Percentiles rank a stretch among this genome's conserved stretches.
These are phyloP conservation scores for Eupeodes luniger DNA, from an alignment of 2,888 invertebrate species.

Conservation along the genomic window DNA sequence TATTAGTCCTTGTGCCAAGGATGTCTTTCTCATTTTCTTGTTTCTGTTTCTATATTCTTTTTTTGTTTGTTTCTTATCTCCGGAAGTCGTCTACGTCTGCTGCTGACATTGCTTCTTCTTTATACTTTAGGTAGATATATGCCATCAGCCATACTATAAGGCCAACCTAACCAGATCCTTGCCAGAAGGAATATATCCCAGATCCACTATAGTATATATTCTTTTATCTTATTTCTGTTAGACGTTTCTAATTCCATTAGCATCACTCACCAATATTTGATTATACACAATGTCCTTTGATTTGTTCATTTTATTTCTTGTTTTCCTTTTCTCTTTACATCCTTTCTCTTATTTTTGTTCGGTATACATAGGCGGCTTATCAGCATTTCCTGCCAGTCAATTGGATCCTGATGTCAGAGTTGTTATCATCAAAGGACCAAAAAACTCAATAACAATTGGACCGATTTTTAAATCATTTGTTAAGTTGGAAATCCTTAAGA, in stretches of 20 bases:
- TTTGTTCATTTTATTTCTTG: slow-evolving; percentile 29
- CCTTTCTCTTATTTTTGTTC: slow-evolving; percentile 23
- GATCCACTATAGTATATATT: background rate
- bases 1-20: slow-evolving; percentile 36
- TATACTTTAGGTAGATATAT: too few relatives aligned
- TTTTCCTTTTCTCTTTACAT: slow-evolving; percentile 51
- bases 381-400: slow-evolving; percentile 87
- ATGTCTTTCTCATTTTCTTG: background rate
- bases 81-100: slow-evolving; percentile 4
- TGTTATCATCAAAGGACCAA: slow-evolving; percentile 88
- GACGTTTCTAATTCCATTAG: slow-evolving; percentile 43
- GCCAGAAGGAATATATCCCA: slow-evolving; percentile 18
- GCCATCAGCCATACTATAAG: too few relatives aligned
- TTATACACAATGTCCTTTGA: slow-evolving; percentile 32
- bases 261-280: slow-evolving; percentile 64
- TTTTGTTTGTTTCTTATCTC: background rate
- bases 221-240: slow-evolving; percentile 51
- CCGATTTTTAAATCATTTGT: slow-evolving; percentile 88
- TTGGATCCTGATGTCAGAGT: slow-evolving; percentile 88
- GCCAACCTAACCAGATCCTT: too few relatives aligned
- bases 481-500: slow-evolving; percentile 89
- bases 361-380: slow-evolving; percentile 86
- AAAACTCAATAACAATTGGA: slow-evolving; percentile 89
- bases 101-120: slow-evolving; percentile 11
- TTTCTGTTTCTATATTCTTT: background rate